phyloP scores from a whole-genome alignment of 2,797 vertebrate species.

The Enteromius mattozi region DNA sequence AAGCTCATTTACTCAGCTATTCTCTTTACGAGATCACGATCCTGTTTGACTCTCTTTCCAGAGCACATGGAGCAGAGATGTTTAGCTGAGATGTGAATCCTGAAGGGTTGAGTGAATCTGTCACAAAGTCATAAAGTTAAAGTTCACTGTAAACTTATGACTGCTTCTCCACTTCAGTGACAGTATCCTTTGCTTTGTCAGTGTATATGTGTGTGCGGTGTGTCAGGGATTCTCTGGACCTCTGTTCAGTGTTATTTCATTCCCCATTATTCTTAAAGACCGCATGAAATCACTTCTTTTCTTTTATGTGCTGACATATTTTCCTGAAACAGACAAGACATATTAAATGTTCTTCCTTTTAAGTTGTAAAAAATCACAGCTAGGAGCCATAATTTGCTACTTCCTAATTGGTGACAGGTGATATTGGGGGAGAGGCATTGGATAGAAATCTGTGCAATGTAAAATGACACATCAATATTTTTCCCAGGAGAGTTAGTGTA shows the following conservation, averaged over 20 bases:
- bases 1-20: conserved; percentile 24
- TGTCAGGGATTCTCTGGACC: conserved; percentile 22
- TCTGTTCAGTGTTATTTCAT: conserved; percentile 40
- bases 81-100: conserved; percentile 18
- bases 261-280: conserved; percentile 2
- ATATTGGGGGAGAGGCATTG: background rate
- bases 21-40: conserved; percentile 14
- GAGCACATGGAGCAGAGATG: background rate
- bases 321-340: background rate
- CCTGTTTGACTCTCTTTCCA: background rate
- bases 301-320: background rate
- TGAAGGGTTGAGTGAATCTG: conserved; percentile 7
- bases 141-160: conserved; percentile 13
- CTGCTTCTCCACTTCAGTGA: background rate
- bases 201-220: conserved; percentile 10
- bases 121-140: conserved; percentile 34
- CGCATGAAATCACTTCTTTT: background rate
- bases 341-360: conserved; percentile 1
- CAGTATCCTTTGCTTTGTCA: conserved; percentile 24
- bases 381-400: background rate
- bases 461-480: background rate
- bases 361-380: conserved; percentile 2
- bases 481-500: background rate
- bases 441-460: background rate
- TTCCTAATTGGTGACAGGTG: background rate